Percentiles rank a stretch among this genome's conserved stretches.
These are phyloP conservation scores for Coluber constrictor DNA, from an alignment of 2,797 vertebrate species.

Conservation along the genomic window DNA sequence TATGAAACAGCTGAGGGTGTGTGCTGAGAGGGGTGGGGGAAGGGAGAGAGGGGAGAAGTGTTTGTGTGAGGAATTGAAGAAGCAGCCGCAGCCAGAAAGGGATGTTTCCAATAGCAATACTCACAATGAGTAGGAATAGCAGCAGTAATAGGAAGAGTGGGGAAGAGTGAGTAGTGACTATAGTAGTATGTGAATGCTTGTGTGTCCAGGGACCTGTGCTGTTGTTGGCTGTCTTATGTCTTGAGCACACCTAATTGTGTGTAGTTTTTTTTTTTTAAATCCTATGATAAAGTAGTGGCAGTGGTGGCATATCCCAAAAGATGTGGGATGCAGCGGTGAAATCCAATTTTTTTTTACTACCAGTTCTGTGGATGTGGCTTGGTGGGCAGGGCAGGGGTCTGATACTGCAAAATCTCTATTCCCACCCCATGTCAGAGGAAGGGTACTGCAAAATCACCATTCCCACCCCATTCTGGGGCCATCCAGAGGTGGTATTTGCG, in stretches of 20 bases:
- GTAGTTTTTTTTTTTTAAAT: background rate
- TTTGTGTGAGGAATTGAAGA: background rate
- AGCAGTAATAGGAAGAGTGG: background rate
- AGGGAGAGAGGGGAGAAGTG: background rate
- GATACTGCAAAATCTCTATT: too few relatives aligned
- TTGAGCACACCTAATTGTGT: background rate
- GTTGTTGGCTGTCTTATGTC: background rate
- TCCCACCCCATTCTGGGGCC: too few relatives aligned
- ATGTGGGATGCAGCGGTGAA: background rate
- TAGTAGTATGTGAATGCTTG: background rate
- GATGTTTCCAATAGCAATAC: background rate
- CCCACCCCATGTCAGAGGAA: too few relatives aligned
- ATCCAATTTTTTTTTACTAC: too few relatives aligned
- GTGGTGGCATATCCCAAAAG: background rate
- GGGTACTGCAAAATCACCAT: too few relatives aligned
- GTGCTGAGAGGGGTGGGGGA: background rate
- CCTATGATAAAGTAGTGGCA: background rate
- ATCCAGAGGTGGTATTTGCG: too few relatives aligned
- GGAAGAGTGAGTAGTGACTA: background rate
- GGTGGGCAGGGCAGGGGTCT: too few relatives aligned
- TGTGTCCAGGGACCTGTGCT: background rate
- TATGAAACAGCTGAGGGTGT: background rate
- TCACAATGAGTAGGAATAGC: background rate
- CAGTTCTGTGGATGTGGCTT: too few relatives aligned
- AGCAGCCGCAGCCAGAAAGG: background rate